Conservation (phyloP, 2,797 vertebrate species). For the Mallotus villosus region DNA sequence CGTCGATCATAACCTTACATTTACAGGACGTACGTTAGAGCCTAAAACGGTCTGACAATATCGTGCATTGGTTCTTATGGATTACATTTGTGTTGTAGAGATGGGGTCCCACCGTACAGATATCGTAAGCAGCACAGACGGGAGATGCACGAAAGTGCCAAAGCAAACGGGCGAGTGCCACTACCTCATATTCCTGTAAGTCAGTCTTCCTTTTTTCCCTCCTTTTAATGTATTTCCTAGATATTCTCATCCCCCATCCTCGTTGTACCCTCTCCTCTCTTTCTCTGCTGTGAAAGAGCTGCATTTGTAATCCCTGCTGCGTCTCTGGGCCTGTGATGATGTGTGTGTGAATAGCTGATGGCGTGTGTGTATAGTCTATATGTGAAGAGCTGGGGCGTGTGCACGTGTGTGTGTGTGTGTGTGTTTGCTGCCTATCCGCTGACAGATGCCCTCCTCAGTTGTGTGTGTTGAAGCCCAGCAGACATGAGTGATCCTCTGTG, state of each 20-base stretch:
- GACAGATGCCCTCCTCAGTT: conserved; percentile 69
- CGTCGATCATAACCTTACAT: not conserved
- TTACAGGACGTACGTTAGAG: too few species aligned
- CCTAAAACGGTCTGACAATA: not conserved
- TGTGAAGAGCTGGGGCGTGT: conserved; percentile 7
- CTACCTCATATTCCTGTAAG: conserved; percentile 99
- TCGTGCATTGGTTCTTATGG: conserved; percentile 61
- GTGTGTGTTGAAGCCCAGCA: conserved; percentile 61
- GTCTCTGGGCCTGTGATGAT: conserved; percentile 81
- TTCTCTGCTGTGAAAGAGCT: conserved; percentile 59
- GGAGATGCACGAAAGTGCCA: conserved; percentile 98
- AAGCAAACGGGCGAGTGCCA: conserved; percentile 95
- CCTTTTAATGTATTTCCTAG: not conserved
- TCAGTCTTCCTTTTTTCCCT: conserved; percentile 63
- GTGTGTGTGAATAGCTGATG: conserved; percentile 75
- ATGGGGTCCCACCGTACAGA: conserved; percentile 92
- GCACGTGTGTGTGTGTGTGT: conserved; percentile 64
- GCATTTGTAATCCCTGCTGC: conserved; percentile 78
- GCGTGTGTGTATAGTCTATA: conserved; percentile 68
- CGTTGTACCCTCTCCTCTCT: conserved; percentile 53
- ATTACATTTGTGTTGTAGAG: conserved; percentile 77
- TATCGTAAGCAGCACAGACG: conserved; percentile 93
- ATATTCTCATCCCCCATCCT: conserved; percentile 17
- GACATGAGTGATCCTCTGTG: conserved; percentile 69
- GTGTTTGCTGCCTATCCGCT: conserved; percentile 36